These are phyloP conservation scores for Hippocampus zosterae DNA, from an alignment of 2,113 vertebrate genomes.

Conservation along the genomic window DNA sequence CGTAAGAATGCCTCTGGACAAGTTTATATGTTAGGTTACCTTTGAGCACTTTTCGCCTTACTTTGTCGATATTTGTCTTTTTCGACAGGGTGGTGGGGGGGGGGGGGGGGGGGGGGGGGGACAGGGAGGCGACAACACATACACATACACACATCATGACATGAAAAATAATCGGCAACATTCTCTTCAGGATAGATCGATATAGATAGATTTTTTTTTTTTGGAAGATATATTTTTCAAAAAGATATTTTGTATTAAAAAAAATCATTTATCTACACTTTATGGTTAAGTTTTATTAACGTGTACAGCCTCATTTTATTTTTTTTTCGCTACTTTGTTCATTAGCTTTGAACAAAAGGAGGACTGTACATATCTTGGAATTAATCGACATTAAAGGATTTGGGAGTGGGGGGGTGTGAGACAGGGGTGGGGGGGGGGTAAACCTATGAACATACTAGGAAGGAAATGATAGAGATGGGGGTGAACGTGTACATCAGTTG, in stretches of 20 bases:
- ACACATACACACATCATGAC: slow-evolving; percentile 99
- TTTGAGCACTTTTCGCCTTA: slow-evolving; percentile 78
- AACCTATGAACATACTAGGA: slow-evolving; percentile 91
- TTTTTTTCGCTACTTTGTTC: slow-evolving; percentile 56
- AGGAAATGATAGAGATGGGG: slow-evolving; percentile 92
- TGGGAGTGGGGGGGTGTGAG: slow-evolving; percentile 67
- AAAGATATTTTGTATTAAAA: slow-evolving; percentile 60
- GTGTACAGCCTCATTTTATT: slow-evolving; percentile 69
- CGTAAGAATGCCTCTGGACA: slow-evolving; percentile 99
- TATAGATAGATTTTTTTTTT: slow-evolving; percentile 42
- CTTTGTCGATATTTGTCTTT: slow-evolving; percentile 72
- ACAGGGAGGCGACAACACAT: slow-evolving; percentile 97
- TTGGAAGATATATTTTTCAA: slow-evolving; percentile 57
- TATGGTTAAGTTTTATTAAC: slow-evolving; percentile 68
- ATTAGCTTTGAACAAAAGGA: slow-evolving; percentile 74
- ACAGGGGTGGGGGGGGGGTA: slow-evolving; percentile 53
- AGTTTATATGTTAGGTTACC: slow-evolving; percentile 77
- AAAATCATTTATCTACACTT: slow-evolving; percentile 69
- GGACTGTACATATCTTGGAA: slow-evolving; percentile 87
- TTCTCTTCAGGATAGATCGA: slow-evolving; percentile 68
- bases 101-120: too few species aligned
- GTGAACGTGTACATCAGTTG: slow-evolving; percentile 97
- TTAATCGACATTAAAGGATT: slow-evolving; percentile 79
- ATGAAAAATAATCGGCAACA: slow-evolving; percentile 95
- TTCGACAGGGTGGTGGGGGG: slow-evolving; percentile 92